Percentiles rank a stretch among this genome's conserved stretches.
Conservation (phyloP, 2,797 vertebrate species). For the Halcyon chelicuti region DNA sequence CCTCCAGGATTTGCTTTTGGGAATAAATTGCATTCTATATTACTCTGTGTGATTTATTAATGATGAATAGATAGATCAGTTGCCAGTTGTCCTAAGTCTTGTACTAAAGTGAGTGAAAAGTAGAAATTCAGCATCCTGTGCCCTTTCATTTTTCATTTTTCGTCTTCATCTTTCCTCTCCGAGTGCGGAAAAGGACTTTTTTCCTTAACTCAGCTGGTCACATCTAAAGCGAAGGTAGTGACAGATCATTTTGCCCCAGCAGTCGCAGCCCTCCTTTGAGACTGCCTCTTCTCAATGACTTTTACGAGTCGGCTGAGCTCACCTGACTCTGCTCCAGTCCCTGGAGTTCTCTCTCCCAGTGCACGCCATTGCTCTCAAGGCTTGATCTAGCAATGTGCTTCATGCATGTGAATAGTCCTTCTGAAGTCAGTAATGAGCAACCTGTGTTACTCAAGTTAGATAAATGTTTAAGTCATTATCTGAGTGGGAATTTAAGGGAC, state of each 20-base stretch:
- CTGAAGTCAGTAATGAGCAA: background rate
- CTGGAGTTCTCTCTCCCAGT: background rate
- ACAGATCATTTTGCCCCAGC: background rate
- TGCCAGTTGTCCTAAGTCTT: background rate
- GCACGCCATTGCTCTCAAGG: background rate
- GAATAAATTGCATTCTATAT: background rate
- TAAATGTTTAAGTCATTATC: background rate
- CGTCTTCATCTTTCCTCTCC: background rate
- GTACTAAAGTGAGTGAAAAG: background rate
- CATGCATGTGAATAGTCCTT: background rate
- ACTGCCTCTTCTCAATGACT: background rate
- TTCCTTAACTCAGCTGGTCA: background rate
- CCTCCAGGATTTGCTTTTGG: background rate
- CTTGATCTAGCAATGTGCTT: background rate
- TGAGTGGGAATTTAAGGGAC: background rate
- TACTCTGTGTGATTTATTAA: background rate
- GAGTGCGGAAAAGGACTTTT: background rate
- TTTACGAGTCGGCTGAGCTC: background rate
- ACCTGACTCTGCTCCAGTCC: background rate
- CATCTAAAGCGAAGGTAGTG: background rate
- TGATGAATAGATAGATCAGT: background rate
- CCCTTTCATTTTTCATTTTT: background rate
- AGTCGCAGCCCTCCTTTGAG: background rate
- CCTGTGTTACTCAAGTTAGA: background rate
- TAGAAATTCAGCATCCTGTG: background rate